These are phyloP conservation scores for Planococcus citri DNA, from an alignment of 1,140 invertebrate genomes.

Conservation along the genomic window DNA sequence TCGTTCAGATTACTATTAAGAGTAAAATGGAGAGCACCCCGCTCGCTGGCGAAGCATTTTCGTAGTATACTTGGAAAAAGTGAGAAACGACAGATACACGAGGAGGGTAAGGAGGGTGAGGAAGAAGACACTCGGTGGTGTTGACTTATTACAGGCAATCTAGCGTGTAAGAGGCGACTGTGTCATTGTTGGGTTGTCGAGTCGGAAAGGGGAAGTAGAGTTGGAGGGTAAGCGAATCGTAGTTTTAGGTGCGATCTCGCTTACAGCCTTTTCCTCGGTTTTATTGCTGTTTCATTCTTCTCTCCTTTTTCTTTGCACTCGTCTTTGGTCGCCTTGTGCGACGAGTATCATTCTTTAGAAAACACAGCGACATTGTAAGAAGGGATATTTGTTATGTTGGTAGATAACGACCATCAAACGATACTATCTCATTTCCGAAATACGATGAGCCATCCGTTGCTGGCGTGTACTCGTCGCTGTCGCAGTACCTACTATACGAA, in stretches of 20 bases:
- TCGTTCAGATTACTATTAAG: not conserved
- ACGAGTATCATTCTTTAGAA: not conserved
- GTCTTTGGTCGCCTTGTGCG: not conserved
- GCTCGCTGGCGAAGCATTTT: not conserved
- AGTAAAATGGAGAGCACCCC: not conserved
- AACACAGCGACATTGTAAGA: not conserved
- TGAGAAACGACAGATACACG: too few species aligned
- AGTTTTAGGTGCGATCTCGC: too few species aligned
- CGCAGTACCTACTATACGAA: too few species aligned
- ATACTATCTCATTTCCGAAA: slow-evolving; percentile 7
- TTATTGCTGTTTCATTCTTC: too few species aligned
- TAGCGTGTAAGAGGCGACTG: not conserved
- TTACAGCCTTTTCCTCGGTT: too few species aligned
- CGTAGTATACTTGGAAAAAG: too few species aligned
- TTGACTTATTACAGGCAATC: slow-evolving; percentile 3
- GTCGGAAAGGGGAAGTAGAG: too few species aligned
- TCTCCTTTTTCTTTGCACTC: too few species aligned
- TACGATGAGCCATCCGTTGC: not conserved
- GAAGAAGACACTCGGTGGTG: not conserved
- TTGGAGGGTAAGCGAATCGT: too few species aligned
- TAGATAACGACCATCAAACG: slow-evolving; percentile 2
- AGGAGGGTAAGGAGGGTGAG: too few species aligned
- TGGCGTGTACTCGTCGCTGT: too few species aligned
- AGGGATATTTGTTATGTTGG: slow-evolving; percentile 1
- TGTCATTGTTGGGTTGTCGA: too few species aligned